These are phyloP conservation scores for Trichopria drosophilae DNA, from an alignment of 2,888 invertebrate genomes.

Conservation along the genomic window DNA sequence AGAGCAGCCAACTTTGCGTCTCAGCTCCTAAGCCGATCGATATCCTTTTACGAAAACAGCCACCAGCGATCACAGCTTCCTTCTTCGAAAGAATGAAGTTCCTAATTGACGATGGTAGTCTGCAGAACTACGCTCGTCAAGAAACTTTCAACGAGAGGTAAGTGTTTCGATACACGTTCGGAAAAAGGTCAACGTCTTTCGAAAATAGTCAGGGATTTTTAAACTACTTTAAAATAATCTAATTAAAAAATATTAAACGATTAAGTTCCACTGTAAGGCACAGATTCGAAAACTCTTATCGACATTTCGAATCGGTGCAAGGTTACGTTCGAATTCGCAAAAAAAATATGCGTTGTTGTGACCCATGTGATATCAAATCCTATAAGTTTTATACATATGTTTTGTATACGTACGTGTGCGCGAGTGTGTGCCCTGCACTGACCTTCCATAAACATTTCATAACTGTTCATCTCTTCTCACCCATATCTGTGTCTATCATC, in stretches of 20 bases:
- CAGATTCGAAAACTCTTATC: conserved; percentile 37
- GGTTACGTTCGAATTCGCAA: too few relatives aligned
- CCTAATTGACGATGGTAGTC: conserved; percentile 95
- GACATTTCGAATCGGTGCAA: conserved; percentile 35
- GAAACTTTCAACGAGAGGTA: conserved; percentile 98
- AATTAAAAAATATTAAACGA: too few relatives aligned
- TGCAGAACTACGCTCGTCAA: conserved; percentile 95
- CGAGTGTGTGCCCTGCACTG: conserved; percentile 56
- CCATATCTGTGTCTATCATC: conserved; percentile 30
- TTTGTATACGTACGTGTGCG: conserved; percentile 57
- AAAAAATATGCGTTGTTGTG: conserved; percentile 73
- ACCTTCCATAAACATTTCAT: conserved; percentile 40
- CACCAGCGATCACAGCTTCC: conserved; percentile 94
- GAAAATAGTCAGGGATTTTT: too few relatives aligned
- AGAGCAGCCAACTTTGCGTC: conserved; percentile 87
- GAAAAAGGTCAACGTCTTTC: too few relatives aligned
- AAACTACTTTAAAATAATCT: too few relatives aligned
- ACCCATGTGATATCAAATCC: conserved; percentile 72
- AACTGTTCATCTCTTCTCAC: conserved; percentile 41
- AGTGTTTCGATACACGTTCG: too few relatives aligned
- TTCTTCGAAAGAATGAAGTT: conserved; percentile 99
- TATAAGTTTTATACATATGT: conserved; percentile 58
- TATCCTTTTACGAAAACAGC: conserved; percentile 91
- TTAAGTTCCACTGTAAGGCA: too few relatives aligned
- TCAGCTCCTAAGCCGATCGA: conserved; percentile 95